Evolutionary conservation across 2,797 vertebrate species (phyloP).

Genomic region (Astyanax mexicanus): DNA sequence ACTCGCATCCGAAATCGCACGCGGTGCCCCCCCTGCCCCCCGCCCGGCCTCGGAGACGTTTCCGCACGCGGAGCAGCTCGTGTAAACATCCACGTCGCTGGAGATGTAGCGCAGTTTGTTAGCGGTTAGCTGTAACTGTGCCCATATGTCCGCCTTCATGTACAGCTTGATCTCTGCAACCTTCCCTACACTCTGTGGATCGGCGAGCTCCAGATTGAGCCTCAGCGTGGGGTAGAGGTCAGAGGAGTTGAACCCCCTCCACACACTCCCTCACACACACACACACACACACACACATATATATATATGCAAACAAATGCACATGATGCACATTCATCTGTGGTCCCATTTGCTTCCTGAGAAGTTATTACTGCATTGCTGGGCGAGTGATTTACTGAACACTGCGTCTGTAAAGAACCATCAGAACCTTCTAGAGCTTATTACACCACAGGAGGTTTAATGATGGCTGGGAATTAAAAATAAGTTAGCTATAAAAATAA

Average conservation of each 20-base stretch:
- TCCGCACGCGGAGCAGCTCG: neutral
- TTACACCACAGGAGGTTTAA: too few species aligned
- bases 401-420: too few species aligned
- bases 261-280: constrained; percentile 19
- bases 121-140: constrained; percentile 45
- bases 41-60: neutral
- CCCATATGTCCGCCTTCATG: constrained; percentile 60
- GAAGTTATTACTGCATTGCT: too few species aligned
- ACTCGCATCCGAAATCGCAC: neutral
- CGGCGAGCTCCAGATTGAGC: constrained; percentile 76
- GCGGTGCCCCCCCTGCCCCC: neutral
- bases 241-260: constrained; percentile 71
- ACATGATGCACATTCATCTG: too few species aligned
- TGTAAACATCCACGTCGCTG: neutral
- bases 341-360: neutral
- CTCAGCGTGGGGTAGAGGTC: constrained; percentile 79
- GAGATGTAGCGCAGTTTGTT: neutral
- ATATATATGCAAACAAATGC: constrained; percentile 30
- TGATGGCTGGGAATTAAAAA: too few species aligned
- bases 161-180: constrained; percentile 55
- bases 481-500: too few species aligned
- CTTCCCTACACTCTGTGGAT: constrained; percentile 57
- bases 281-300: neutral
- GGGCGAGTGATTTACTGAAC: too few species aligned
- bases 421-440: too few species aligned